phyloP scores from a whole-genome alignment of 1,140 invertebrate species.

The Philopotamus ludificatus region DNA sequence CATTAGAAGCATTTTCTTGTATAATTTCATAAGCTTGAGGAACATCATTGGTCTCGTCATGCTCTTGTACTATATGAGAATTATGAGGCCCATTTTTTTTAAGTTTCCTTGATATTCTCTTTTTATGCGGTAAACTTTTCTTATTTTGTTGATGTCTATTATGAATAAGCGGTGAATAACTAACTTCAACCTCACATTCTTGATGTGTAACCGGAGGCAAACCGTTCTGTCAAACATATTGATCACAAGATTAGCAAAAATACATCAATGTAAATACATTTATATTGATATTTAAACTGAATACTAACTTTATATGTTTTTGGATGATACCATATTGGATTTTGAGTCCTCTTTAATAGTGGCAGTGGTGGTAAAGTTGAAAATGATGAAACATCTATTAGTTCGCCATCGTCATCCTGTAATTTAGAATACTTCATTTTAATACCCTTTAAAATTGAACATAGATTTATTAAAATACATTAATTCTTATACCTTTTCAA shows the following conservation, averaged over 20 bases:
- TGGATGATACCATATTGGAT: slow-evolving; percentile 34
- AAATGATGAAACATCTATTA: slow-evolving; percentile 29
- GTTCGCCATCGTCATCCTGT: slow-evolving; percentile 25
- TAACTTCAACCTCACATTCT: slow-evolving; percentile 46
- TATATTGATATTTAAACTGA: too few relatives aligned
- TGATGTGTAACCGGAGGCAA: slow-evolving; percentile 12
- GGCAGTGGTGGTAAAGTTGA: slow-evolving; percentile 42
- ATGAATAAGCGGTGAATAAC: slow-evolving; percentile 45
- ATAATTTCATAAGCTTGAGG: slow-evolving; percentile 46
- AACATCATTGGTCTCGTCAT: slow-evolving; percentile 19
- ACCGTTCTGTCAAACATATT: neutral
- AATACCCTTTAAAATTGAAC: neutral
- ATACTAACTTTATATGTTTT: slow-evolving; percentile 27
- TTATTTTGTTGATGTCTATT: slow-evolving; percentile 51
- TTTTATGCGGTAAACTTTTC: slow-evolving; percentile 67
- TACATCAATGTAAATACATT: too few relatives aligned
- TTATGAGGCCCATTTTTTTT: slow-evolving; percentile 50
- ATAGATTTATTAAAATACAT: neutral
- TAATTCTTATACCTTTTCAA: slow-evolving; percentile 26
- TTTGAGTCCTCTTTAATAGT: slow-evolving; percentile 44
- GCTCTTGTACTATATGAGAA: slow-evolving; percentile 10
- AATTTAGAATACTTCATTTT: slow-evolving; percentile 14
- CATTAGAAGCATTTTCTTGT: slow-evolving; percentile 24
- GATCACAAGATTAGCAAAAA: neutral
- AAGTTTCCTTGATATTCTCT: slow-evolving; percentile 63